Evolutionary conservation across 2,888 invertebrate genomes (phyloP).

Genomic region (Rotaria magnacalcarata): DNA sequence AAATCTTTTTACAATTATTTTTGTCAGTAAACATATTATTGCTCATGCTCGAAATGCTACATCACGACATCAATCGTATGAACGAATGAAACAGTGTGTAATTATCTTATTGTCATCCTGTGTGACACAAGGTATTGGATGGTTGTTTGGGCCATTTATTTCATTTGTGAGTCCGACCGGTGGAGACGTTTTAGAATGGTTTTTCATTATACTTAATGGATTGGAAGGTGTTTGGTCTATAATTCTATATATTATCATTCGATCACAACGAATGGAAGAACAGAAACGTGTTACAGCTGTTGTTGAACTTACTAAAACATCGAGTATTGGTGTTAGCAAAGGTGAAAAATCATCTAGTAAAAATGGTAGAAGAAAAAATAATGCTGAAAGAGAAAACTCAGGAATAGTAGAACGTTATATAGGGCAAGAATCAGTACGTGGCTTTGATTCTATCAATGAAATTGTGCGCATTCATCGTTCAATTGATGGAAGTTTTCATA

Average conservation of each 20-base stretch:
- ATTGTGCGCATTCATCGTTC: too few species aligned
- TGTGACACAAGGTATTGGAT: not conserved
- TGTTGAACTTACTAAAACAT: too few species aligned
- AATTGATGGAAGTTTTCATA: too few species aligned
- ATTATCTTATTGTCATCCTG: not conserved
- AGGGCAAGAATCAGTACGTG: too few species aligned
- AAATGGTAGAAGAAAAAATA: too few species aligned
- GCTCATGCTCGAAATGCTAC: not conserved
- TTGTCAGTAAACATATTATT: not conserved
- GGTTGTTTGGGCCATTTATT: constrained; percentile 1
- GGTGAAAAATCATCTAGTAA: too few species aligned
- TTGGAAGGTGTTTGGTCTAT: not conserved
- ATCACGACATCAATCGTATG: not conserved
- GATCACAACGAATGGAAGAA: not conserved
- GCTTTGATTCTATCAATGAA: too few species aligned
- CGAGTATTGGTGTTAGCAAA: too few species aligned
- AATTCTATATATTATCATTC: not conserved
- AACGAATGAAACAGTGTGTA: not conserved
- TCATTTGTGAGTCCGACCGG: not conserved
- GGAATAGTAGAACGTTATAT: too few species aligned
- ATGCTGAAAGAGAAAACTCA: too few species aligned
- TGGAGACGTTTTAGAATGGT: not conserved
- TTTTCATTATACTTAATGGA: not conserved
- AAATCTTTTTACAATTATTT: not conserved
- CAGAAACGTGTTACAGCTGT: not conserved